Evolutionary conservation across 2,888 invertebrate genomes (phyloP), one percentile per base, ranked within the genome.

Genomic region (Drosophila mayaguana): DNA sequence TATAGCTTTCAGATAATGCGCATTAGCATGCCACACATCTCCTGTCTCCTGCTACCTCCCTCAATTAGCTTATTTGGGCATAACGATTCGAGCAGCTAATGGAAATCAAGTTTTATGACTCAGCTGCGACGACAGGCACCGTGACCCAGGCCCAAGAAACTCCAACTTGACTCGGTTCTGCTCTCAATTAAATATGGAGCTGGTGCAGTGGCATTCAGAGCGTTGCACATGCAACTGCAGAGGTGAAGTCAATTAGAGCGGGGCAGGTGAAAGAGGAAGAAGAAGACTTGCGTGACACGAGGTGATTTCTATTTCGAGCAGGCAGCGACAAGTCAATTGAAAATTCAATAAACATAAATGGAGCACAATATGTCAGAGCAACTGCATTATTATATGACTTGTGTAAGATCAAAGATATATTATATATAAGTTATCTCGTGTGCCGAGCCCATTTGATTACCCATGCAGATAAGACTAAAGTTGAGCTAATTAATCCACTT

Each of bases 201-300:
- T 4, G 6, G 14, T 38, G 18, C 43, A 16, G 46, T 34, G 59
- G 55, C 53, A 54, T 43, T 56, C 60, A 28, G 64, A 25, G 57
- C 65, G 60, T 81, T 73, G 79, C 76, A 74, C 72, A 75, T 77
- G 76, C 86, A 88, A 76, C 69, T n/a, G 20, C 53, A 25, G 60
- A 7, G 50, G 18, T 8, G 8, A 6, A 34, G 34, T 32, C 51
- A 18, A 20, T 48, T 48, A 48, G 11, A 48, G 48, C 48, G 5
- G 25, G 9, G n/a, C 46, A 53, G 16, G 20, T 36, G 22, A 2
- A 51, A 20, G 32, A 32, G 11, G 11, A 32, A 32, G 53, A n/a
- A n/a, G 18, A 18, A 14, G 38, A 53, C 20, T 53, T 16, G 51
- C 51, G 36, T 53, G 51, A 14, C 36, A 11, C 22, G 16, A 22